Conservation (phyloP, 2,797 vertebrate genomes). For the Capromys pilorides region DNA sequence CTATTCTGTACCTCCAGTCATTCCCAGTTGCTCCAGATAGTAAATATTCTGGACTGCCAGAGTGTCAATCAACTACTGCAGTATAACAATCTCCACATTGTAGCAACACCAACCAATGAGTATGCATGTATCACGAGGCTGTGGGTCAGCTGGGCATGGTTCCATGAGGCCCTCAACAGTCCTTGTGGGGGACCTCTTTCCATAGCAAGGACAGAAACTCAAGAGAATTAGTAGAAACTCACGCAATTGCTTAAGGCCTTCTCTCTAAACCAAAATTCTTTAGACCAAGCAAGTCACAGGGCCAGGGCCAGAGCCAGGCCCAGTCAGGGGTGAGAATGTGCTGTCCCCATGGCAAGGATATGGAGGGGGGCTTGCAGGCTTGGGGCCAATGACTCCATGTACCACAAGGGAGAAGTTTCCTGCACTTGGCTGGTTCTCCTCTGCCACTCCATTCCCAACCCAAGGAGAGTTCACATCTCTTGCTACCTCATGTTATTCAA, state of each 20-base stretch:
- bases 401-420: background rate
- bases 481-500: background rate
- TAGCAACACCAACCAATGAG: background rate
- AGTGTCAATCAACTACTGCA: background rate
- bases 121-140: background rate
- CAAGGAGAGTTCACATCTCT: background rate
- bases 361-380: background rate
- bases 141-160: background rate
- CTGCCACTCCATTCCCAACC: background rate
- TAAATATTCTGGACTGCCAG: background rate
- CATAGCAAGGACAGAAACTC: background rate
- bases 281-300: constrained; percentile 12
- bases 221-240: constrained; percentile 15
- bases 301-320: background rate
- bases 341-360: background rate
- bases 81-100: background rate
- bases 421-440: background rate
- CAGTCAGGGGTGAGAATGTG: background rate
- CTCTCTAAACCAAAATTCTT: background rate
- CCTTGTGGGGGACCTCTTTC: background rate
- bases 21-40: background rate
- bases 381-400: background rate
- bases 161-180: background rate
- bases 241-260: background rate
- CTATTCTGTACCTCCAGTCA: background rate